Base-by-base conservation (phyloP, 2,797 vertebrate species). In the Gymnoscopelus microlampas region DNA sequence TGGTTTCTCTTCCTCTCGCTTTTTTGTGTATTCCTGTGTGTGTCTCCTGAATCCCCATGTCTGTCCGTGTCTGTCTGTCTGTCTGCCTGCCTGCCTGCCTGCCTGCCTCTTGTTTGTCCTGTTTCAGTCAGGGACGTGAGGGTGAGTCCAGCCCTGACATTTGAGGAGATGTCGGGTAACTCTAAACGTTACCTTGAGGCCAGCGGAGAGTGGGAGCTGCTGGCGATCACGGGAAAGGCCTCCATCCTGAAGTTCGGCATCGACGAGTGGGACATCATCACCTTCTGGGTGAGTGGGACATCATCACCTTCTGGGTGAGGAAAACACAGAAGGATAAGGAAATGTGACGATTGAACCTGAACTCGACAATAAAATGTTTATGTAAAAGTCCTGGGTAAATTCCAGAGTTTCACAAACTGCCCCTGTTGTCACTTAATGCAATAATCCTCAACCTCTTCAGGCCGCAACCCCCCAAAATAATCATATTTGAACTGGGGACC, bases 201-300 rank as follows among this genome's bases (percentile, higher is more conserved):
- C 79, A 95, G 94, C 53, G 95, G 95, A 32, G 95, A 95, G 73
- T 95, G 95, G 95, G 94, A 95, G 74, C 80, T 95, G 60, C 91
- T 95, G 75, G 87, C 88, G 55, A 93, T 95, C 68, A 66, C 93
- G 65, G 94, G 94, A 8, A 80, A 92, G 11, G 71, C 86, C 0
- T 90, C 90, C 70, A 93, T 94, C 66, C 90, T 95, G 44, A 80
- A 85, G 53, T 95, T 95, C 74, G 95, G 93, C 53, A 84, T 95
- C 0, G 94, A 95, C 1, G 93, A 95, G 86, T 95, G 94, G 94
- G 95, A 95, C 87, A 94, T 95, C 73, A 95, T 95, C 73, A 95
- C 93, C 1, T 94, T 95, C 78, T 94, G 94, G 94, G 94, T 93
- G 63, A 95, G 86, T 95, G 94, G 93, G 95, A 95, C 87, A 94